phyloP scores from a whole-genome alignment of 1,140 invertebrate species.

The Drosophila repleta region DNA sequence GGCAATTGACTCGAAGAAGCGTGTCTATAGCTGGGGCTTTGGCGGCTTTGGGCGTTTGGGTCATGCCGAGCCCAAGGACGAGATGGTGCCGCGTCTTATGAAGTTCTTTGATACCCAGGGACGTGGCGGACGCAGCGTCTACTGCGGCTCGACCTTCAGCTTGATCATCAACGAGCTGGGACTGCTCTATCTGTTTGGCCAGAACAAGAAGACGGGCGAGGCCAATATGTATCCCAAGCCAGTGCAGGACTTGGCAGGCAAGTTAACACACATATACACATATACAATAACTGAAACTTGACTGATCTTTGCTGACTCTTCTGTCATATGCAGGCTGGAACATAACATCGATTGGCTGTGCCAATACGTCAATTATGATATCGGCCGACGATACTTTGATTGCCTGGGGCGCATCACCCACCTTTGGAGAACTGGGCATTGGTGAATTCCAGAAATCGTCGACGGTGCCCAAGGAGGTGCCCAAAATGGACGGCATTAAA shows the following conservation, averaged over 20 bases:
- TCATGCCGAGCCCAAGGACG: conserved; percentile 95
- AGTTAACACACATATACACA: conserved; percentile 31
- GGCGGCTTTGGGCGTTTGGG: conserved; percentile 96
- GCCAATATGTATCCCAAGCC: conserved; percentile 99
- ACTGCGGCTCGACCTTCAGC: conserved; percentile 94
- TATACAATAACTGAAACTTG: background rate
- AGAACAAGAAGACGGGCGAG: conserved; percentile 95
- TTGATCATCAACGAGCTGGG: conserved; percentile 93
- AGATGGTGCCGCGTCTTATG: conserved; percentile 94
- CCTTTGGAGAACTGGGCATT: conserved; percentile 95
- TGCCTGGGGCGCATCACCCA: conserved; percentile 95
- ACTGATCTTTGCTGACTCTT: background rate
- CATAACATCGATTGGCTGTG: conserved; percentile 91
- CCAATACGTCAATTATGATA: conserved; percentile 92
- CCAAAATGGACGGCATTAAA: conserved; percentile 91
- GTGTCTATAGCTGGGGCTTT: conserved; percentile 97
- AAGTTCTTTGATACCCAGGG: conserved; percentile 94
- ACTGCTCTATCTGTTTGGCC: conserved; percentile 93
- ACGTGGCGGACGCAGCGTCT: conserved; percentile 91
- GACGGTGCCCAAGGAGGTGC: conserved; percentile 94
- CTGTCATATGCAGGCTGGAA: conserved; percentile 89
- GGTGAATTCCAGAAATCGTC: conserved; percentile 95
- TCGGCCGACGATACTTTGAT: conserved; percentile 95
- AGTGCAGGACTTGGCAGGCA: conserved; percentile 93
- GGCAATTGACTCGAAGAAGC: conserved; percentile 93